Evolutionary conservation across 2,888 invertebrate species (phyloP), one percentile per base, ranked within the genome.

Genomic region (Schizaphis graminum): DNA sequence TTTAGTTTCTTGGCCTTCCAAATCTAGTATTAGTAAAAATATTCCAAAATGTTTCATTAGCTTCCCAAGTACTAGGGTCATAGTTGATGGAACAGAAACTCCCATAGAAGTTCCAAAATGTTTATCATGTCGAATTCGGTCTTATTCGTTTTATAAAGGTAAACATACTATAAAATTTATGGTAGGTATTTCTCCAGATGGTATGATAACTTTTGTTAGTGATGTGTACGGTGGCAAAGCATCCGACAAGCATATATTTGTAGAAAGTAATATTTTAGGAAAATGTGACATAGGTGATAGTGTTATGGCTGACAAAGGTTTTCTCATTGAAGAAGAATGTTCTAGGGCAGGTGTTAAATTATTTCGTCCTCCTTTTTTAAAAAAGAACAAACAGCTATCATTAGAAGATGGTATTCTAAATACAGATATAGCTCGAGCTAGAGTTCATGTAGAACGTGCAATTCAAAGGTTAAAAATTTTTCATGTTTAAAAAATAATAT

Each of bases 191-290:
- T 90, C 94, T 86, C 91, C 91, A 28, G 44, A 61, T 91, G 94
- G 94, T 53, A n/a, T 90, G 57, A 90, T 94, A 53, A 94, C 90
- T 57, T 94, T 94, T 84, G 56, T 94, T 57, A 94, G 94, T n/a
- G 35, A 47, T 24, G 57, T 94, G 61, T 94, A 61, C 47, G 61
- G 90, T 35, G 91, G 94, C 8, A 90, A 67, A 86, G 61, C 94
- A 53, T 91, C 57, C 21, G 94, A 94, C 49, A 91, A 94, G 47
- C 84, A 87, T 56, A 94, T 94, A 57, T 84, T 94, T 44, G 86
- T 24, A 28, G 85, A 85, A n/a, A 61, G 90, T 47, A 28, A 35
- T 47, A 61, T 94, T 35, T 53, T 94, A 57, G 47, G 87, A 26
- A 90, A 86, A n/a, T 94, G 90, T 91, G 91, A 94, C 3, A 57